These are phyloP conservation scores for Mythimna loreyi DNA, from an alignment of 2,888 invertebrate species.

Conservation along the genomic window DNA sequence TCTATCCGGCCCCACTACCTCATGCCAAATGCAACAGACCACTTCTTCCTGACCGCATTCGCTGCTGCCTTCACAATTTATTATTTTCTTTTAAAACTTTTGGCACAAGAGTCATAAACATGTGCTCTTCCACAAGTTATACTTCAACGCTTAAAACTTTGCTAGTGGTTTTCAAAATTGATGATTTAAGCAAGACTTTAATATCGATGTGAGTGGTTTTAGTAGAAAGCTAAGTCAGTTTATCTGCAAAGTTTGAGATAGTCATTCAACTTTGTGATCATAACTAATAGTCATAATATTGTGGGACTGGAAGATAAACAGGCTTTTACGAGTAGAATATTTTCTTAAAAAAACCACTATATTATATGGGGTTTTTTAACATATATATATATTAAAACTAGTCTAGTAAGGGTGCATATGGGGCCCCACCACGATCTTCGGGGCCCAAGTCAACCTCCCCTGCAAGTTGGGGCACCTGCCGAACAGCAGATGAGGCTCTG, in stretches of 20 bases:
- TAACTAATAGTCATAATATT: background rate
- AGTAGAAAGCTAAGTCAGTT: background rate
- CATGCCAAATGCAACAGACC: constrained; percentile 60
- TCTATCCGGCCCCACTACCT: constrained; percentile 27
- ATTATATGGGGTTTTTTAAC: no score
- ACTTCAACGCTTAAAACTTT: constrained; percentile 47
- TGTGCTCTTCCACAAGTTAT: constrained; percentile 40
- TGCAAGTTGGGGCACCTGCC: no score
- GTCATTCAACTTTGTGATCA: background rate
- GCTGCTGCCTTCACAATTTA: constrained; percentile 39
- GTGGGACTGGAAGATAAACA: background rate
- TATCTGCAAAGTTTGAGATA: background rate
- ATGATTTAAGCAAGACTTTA: constrained; percentile 19
- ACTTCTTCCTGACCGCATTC: constrained; percentile 49
- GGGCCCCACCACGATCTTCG: no score
- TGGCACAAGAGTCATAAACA: constrained; percentile 50
- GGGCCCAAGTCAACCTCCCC: no score
- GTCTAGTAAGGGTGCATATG: no score
- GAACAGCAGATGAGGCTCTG: no score
- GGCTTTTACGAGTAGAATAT: no score
- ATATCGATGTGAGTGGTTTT: constrained; percentile 25
- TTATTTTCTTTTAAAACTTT: constrained; percentile 58
- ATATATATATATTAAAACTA: no score
- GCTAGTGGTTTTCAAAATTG: constrained; percentile 35
- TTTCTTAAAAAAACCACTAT: no score